Evolutionary conservation across 2,888 invertebrate genomes (phyloP).

Genomic region (Digitonthophagus gazella): DNA sequence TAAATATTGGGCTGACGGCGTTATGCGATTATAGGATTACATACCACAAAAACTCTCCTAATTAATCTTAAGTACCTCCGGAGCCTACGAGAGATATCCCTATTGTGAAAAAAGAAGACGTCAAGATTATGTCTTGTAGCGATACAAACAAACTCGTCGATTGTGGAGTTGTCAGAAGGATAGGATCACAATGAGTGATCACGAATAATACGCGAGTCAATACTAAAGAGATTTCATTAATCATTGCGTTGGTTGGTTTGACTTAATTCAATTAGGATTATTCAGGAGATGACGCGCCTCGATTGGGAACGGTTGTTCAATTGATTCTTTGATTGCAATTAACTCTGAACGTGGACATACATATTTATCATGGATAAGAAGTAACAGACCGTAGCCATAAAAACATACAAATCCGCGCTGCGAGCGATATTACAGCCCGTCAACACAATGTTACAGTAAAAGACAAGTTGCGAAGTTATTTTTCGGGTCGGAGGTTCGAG

Average conservation of each 20-base stretch:
- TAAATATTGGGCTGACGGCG: background rate
- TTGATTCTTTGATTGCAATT: slow-evolving; percentile 19
- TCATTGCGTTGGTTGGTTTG: slow-evolving; percentile 3
- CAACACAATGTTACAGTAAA: slow-evolving; percentile 35
- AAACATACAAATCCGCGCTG: slow-evolving; percentile 31
- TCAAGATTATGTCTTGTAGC: background rate
- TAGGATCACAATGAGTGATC: slow-evolving; percentile 13
- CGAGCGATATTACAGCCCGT: slow-evolving; percentile 38
- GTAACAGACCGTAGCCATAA: slow-evolving; percentile 33
- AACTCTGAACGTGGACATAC: background rate
- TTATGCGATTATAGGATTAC: background rate
- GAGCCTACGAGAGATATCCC: background rate
- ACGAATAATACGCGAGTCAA: slow-evolving; percentile 13
- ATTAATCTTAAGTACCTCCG: background rate
- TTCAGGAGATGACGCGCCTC: background rate
- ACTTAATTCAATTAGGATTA: slow-evolving; percentile 9
- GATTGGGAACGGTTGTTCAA: background rate
- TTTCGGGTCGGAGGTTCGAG: slow-evolving; percentile 15
- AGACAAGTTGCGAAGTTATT: slow-evolving; percentile 24
- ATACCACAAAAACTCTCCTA: background rate
- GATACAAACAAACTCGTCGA: background rate
- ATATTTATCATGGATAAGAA: slow-evolving; percentile 20
- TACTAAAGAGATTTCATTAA: slow-evolving; percentile 1
- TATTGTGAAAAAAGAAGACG: background rate
- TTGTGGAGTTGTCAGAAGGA: background rate